Evolutionary conservation across 1,140 invertebrate species (phyloP), one percentile per base, ranked within the genome.

Genomic region (Stratiolaelaps scimitus): DNA sequence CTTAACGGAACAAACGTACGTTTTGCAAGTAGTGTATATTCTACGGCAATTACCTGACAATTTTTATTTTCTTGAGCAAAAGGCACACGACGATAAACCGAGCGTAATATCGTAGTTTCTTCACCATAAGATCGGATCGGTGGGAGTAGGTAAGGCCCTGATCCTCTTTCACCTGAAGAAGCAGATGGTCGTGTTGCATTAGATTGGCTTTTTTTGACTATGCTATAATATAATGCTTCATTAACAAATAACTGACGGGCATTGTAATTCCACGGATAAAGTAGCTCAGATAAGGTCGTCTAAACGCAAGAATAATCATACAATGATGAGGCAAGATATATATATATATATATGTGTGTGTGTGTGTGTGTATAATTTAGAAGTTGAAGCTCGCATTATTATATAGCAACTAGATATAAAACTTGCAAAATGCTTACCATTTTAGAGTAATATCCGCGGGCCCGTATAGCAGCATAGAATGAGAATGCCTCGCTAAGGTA

Each of bases 51-150:
- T 97, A 92, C 53, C 85, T 80, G 46, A 96, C 90, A 69, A 94
- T 78, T 77, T 93, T 92, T 83, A 93, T 90, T 75, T 90, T 90
- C 76, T 92, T 93, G 53, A 95, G 80, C 71, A 96, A 80, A 68
- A 97, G 81, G 78, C 91, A 94, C 17, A 96, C 92, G 28, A 96
- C 91, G 72, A 96, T 96, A 76, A 94, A 98, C 64, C 93, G 81
- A 23, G 92, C 92, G 77, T 95, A 96, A 74, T 94, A 98, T 64
- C 93, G 81, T 23, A 97, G 78, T 77, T 97, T 97, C 77, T 98
- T 98, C 48, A 98, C 90, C 89, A 96, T 94, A 67, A 98, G 77
- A 75, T 96, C 92, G 69, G 89, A 89, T 73, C 84, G 64, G 29
- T 60, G 30, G 19, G 66, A 20, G 34, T 70, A 60, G 2, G 53